These are phyloP conservation scores for Chrysoperla carnea DNA, from an alignment of 1,140 invertebrate genomes.

Conservation along the genomic window DNA sequence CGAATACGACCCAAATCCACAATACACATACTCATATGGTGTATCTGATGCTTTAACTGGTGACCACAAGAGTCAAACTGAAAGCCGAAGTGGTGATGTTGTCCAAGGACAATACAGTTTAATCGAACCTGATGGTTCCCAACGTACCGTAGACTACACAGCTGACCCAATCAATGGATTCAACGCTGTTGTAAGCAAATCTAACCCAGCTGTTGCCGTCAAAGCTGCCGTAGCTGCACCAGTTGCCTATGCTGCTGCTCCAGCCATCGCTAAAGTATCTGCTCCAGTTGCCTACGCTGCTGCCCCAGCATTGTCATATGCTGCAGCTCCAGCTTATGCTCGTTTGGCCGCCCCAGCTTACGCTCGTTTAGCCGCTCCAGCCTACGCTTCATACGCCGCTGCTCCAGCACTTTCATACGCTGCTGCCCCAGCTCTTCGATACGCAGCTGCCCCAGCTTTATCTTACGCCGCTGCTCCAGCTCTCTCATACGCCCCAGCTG, in stretches of 20 bases:
- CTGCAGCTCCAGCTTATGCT: constrained; percentile 8
- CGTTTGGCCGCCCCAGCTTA: not conserved
- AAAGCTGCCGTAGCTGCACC: constrained; percentile 13
- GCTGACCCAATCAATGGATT: constrained; percentile 31
- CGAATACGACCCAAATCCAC: constrained; percentile 26
- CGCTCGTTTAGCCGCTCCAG: not conserved
- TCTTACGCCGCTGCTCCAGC: not conserved
- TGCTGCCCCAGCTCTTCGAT: too few species aligned
- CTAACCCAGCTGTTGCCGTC: constrained; percentile 14
- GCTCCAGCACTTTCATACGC: too few species aligned
- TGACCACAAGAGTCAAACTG: constrained; percentile 32
- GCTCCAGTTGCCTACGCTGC: not conserved
- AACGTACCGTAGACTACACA: constrained; percentile 47
- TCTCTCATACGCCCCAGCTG: not conserved
- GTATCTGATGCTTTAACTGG: constrained; percentile 33
- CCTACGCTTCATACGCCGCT: not conserved
- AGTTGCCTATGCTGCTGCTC: constrained; percentile 5
- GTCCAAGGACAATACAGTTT: constrained; percentile 42
- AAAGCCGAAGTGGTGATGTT: constrained; percentile 34
- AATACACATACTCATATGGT: constrained; percentile 29
- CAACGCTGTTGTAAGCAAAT: constrained; percentile 19
- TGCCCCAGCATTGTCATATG: constrained; percentile 1
- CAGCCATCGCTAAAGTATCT: not conserved
- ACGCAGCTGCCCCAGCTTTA: too few species aligned
- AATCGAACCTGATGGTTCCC: constrained; percentile 44